Conservation (phyloP, 1,140 invertebrate genomes). For the Sycophaga agraensis region DNA sequence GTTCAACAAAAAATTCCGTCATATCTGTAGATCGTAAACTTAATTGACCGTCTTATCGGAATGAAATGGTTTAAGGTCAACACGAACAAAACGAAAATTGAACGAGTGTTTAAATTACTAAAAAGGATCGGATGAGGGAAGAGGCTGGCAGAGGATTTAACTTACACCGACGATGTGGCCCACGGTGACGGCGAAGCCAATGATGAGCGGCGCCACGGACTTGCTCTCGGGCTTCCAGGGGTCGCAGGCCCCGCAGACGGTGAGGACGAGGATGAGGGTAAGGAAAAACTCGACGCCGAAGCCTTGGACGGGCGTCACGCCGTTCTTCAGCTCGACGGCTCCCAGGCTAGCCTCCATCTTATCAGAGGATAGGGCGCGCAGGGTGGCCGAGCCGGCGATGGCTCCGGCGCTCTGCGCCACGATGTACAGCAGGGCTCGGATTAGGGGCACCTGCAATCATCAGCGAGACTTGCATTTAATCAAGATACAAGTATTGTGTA, state of each 20-base stretch:
- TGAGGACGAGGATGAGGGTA: constrained; percentile 83
- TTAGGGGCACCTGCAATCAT: constrained; percentile 60
- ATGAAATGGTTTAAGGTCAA: no score
- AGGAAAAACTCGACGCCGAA: constrained; percentile 88
- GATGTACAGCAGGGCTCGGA: constrained; percentile 78
- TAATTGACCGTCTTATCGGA: no score
- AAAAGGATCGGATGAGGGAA: no score
- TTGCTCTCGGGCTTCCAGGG: constrained; percentile 71
- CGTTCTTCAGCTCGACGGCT: constrained; percentile 66
- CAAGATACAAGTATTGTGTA: no score
- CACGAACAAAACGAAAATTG: no score
- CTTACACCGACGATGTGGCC: constrained; percentile 84
- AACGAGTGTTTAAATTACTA: no score
- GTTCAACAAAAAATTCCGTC: no score
- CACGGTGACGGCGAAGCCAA: constrained; percentile 83
- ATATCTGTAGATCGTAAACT: no score
- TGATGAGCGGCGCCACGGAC: constrained; percentile 82
- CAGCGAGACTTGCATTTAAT: no score
- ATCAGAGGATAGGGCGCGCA: constrained; percentile 57
- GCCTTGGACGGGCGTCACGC: constrained; percentile 71
- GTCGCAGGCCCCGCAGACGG: constrained; percentile 86
- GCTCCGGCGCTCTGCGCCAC: constrained; percentile 82
- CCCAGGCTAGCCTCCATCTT: constrained; percentile 47
- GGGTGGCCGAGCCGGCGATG: constrained; percentile 76
- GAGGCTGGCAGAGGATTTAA: constrained; percentile 21